These are phyloP conservation scores for Keiferia lycopersicella DNA, from an alignment of 2,888 invertebrate species.

Conservation along the genomic window DNA sequence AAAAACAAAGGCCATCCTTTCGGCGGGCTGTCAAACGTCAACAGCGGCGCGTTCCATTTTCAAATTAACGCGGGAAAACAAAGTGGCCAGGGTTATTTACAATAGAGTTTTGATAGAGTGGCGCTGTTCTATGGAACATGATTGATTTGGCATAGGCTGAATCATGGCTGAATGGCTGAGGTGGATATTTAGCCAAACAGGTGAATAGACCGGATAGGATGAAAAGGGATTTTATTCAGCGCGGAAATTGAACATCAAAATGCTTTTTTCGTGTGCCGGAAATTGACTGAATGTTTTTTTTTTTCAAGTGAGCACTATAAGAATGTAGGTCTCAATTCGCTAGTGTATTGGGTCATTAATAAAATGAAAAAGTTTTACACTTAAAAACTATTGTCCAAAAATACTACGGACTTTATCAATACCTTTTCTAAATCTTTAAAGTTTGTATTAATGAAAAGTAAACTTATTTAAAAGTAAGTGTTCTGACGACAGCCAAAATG, in stretches of 20 bases:
- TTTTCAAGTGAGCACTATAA: too few relatives aligned
- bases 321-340: too few relatives aligned
- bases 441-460: too few relatives aligned
- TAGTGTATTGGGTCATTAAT: too few relatives aligned
- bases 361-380: too few relatives aligned
- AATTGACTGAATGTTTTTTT: too few relatives aligned
- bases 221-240: conserved; percentile 1
- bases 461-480: too few relatives aligned
- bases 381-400: too few relatives aligned
- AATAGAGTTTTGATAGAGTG: conserved; percentile 3
- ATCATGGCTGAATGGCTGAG: background rate
- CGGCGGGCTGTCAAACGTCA: conserved; percentile 2
- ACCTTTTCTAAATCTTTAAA: too few relatives aligned
- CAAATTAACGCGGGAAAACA: conserved; percentile 5
- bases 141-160: conserved; percentile 8
- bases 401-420: too few relatives aligned
- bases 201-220: conserved; percentile 7
- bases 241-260: conserved; percentile 4
- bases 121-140: background rate
- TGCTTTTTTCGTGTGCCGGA: too few relatives aligned
- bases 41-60: background rate
- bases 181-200: conserved; percentile 1
- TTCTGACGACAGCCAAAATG: too few relatives aligned
- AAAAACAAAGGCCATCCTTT: background rate
- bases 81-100: conserved; percentile 9